phyloP scores from a whole-genome alignment of 1,140 invertebrate genomes.

The Anastrepha ludens region DNA sequence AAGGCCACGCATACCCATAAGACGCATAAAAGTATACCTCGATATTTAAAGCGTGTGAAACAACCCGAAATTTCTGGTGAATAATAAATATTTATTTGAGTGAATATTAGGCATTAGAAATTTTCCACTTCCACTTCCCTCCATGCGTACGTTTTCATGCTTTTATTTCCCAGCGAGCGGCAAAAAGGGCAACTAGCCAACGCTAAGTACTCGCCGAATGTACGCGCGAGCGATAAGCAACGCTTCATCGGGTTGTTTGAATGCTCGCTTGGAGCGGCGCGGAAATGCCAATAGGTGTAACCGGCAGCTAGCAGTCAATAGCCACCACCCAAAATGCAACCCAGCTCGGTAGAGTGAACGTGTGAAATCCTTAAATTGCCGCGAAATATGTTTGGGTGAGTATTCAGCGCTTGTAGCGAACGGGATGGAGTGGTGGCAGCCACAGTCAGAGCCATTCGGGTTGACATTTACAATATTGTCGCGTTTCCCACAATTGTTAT shows the following conservation, averaged over 20 bases:
- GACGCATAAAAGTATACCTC: conserved; percentile 27
- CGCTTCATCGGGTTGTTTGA: background rate
- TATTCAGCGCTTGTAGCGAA: background rate
- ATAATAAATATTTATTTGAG: background rate
- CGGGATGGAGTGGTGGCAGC: background rate
- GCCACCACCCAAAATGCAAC: conserved; percentile 1
- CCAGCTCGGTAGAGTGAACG: background rate
- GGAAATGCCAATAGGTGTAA: background rate
- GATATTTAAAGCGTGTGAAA: conserved; percentile 25
- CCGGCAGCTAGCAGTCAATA: background rate
- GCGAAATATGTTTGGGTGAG: background rate
- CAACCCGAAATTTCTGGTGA: conserved; percentile 38
- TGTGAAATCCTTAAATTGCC: conserved; percentile 25
- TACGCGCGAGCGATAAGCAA: conserved; percentile 16
- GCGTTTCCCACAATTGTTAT: conserved; percentile 41
- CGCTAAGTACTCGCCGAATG: background rate
- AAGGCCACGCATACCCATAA: background rate
- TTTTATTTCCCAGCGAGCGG: conserved; percentile 36
- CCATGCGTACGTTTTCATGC: background rate
- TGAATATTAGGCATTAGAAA: conserved; percentile 27
- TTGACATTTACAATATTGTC: conserved; percentile 41
- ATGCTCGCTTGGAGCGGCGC: background rate
- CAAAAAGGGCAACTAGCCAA: conserved; percentile 17
- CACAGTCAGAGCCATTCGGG: background rate
- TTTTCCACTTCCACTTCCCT: background rate